phyloP scores from a whole-genome alignment of 1,140 invertebrate species.

The Plectrocnemia conspersa region DNA sequence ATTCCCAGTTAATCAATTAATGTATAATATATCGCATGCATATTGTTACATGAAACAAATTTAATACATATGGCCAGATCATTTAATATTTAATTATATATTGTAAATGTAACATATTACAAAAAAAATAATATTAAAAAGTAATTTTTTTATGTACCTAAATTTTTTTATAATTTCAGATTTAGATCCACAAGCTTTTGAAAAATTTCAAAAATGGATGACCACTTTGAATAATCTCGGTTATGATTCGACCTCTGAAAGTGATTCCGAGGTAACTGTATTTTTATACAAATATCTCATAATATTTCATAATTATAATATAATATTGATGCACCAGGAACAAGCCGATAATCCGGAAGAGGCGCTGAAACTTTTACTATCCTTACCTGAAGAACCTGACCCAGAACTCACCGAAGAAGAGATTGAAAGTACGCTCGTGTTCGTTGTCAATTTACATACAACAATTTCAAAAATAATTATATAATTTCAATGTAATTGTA shows the following conservation, averaged over 20 bases:
- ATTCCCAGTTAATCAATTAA: too few species aligned
- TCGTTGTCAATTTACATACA: not conserved
- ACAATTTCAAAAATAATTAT: conserved; percentile 2
- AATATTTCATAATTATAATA: conserved; percentile 28
- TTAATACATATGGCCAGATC: too few species aligned
- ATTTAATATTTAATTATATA: too few species aligned
- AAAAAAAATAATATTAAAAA: too few species aligned
- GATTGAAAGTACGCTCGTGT: conserved; percentile 51
- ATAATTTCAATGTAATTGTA: conserved; percentile 43
- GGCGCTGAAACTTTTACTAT: conserved; percentile 43
- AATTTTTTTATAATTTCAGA: too few species aligned
- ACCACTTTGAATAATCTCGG: conserved; percentile 32
- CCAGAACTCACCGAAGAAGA: conserved; percentile 54
- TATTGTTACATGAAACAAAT: too few species aligned
- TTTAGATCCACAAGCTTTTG: conserved; percentile 19
- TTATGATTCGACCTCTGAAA: conserved; percentile 17
- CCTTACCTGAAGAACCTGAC: conserved; percentile 45
- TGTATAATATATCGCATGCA: too few species aligned
- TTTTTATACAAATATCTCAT: conserved; percentile 21
- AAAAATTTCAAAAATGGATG: conserved; percentile 33
- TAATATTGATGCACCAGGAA: conserved; percentile 39
- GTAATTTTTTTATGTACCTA: too few species aligned
- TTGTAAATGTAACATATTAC: too few species aligned
- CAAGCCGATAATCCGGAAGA: conserved; percentile 47
- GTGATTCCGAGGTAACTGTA: conserved; percentile 25